Percentiles rank a stretch among this genome's conserved stretches.
Evolutionary conservation across 1,140 invertebrate species (phyloP).

Genomic region (Coenobita brevimanus): DNA sequence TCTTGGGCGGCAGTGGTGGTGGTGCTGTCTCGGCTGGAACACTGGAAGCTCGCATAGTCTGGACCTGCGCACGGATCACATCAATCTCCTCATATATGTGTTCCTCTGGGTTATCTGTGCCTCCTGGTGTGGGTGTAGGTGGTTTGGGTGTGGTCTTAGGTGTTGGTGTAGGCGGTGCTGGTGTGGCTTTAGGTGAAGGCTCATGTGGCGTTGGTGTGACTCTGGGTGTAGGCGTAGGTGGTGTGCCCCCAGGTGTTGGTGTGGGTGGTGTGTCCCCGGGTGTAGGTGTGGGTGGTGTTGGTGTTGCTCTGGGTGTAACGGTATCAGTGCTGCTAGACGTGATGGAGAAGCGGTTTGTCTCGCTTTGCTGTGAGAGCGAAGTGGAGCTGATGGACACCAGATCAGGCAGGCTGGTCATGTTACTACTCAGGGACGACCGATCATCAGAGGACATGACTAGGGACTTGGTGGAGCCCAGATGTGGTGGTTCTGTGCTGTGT

Average conservation of each 20-base stretch:
- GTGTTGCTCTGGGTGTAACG: conserved; percentile 13
- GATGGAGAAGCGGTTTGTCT: neutral
- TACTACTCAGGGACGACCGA: conserved; percentile 3
- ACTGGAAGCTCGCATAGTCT: conserved; percentile 55
- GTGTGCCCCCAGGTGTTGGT: too few relatives aligned
- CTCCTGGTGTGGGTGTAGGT: neutral
- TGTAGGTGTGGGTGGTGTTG: neutral
- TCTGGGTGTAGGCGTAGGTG: conserved; percentile 19
- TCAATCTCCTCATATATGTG: conserved; percentile 69
- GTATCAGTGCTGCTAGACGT: conserved; percentile 4
- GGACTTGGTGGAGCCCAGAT: neutral
- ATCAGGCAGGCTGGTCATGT: conserved; percentile 47
- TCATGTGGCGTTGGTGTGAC: conserved; percentile 1
- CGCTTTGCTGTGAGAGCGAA: neutral
- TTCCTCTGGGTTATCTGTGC: conserved; percentile 56
- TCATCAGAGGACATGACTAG: neutral
- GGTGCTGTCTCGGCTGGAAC: conserved; percentile 43
- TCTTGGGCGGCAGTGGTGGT: conserved; percentile 64
- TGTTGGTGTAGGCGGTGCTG: conserved; percentile 23
- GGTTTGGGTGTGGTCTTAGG: conserved; percentile 9
- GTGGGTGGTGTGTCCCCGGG: conserved; percentile 28
- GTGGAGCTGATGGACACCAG: conserved; percentile 27
- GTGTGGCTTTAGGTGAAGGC: neutral
- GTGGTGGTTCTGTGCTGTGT: neutral
- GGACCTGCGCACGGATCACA: conserved; percentile 60